Percentiles rank a stretch among this genome's conserved stretches.
Conservation (phyloP, 2,113 vertebrate genomes). For the Amphiprion ocellaris region DNA sequence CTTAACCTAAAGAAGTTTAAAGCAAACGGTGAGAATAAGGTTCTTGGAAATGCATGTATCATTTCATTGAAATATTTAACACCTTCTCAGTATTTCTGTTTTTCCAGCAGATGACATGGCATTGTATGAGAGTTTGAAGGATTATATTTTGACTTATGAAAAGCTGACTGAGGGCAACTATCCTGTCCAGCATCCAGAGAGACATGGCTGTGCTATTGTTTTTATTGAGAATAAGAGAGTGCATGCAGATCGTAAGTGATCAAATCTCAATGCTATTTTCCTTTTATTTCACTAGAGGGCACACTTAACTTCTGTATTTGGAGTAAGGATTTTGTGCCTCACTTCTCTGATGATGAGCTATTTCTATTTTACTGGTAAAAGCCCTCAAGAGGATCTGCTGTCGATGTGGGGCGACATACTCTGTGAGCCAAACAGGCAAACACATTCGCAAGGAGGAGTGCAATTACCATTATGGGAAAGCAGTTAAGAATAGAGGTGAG, state of each 20-base stretch:
- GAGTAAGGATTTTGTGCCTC: too few relatives aligned
- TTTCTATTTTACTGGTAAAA: slow-evolving; percentile 50
- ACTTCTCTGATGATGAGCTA: background rate
- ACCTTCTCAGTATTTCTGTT: background rate
- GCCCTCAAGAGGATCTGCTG: slow-evolving; percentile 86
- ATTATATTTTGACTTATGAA: slow-evolving; percentile 84
- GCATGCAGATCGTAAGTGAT: slow-evolving; percentile 70
- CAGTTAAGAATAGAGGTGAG: slow-evolving; percentile 83
- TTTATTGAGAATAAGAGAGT: slow-evolving; percentile 74
- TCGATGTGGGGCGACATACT: slow-evolving; percentile 84
- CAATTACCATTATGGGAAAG: slow-evolving; percentile 86
- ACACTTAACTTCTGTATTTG: background rate
- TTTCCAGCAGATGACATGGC: slow-evolving; percentile 63
- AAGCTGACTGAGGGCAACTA: slow-evolving; percentile 83
- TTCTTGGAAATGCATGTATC: background rate
- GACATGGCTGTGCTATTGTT: slow-evolving; percentile 77
- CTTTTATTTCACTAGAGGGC: slow-evolving; percentile 54
- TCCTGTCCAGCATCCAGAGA: slow-evolving; percentile 79
- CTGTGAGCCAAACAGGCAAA: slow-evolving; percentile 69
- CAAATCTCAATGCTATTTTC: background rate
- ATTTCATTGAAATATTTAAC: slow-evolving; percentile 5
- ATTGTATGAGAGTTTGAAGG: slow-evolving; percentile 83
- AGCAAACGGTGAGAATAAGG: slow-evolving; percentile 61
- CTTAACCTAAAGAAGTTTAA: slow-evolving; percentile 63
- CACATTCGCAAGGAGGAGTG: slow-evolving; percentile 82